Base-by-base conservation (phyloP, 2,113 vertebrate species). In the Brachyistius frenatus region DNA sequence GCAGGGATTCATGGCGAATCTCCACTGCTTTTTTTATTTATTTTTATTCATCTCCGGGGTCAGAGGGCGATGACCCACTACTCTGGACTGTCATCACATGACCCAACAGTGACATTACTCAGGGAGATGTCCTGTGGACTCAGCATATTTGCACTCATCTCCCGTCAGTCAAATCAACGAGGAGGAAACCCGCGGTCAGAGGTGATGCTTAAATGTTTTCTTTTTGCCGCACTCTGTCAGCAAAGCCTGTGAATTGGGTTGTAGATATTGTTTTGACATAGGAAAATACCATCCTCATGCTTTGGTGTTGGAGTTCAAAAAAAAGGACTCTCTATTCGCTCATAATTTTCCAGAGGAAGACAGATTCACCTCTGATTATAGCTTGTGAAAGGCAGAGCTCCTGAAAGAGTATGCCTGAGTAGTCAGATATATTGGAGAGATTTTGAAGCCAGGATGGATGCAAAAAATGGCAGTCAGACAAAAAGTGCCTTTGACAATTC, bases 51-150 rank as follows among this genome's bases (percentile, higher is more conserved):
- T 37, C 49, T 57, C 50, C 36, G 35, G 69, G 87, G 87, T 87
- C 73, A 72, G 36, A 47, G 68, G 79, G 53, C 54, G 62, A 36
- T 53, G 86, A 87, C 89, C 85, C 75, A 41, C 76, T 58, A 78
- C 78, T 61, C 84, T 33, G 16, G 75, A 84, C 84, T 92, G 90
- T 92, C 89, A 91, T 87, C 71, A 52, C 70, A 68, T 81, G 90
- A 91, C 88, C 87, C 70, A 69, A 1, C 44, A 14, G 66, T 78
- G 85, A 84, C 88, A 78, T 77, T 30, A 36, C 63, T 80, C 52
- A 7, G 78, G 71, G 79, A 83, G 56, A 53, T 35, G 68, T 55
- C 63, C 66, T 55, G 89, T 79, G 46, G 86, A 89, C 83, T 93
- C 92, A 84, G 88, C 92, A 85, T 66, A 83, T 89, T 76, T 70